A percentile compares a stretch with the other conserved stretches of the same genome.
These are phyloP conservation scores for Cephus rjabovi DNA, from an alignment of 2,888 invertebrate genomes.

Conservation along the genomic window DNA sequence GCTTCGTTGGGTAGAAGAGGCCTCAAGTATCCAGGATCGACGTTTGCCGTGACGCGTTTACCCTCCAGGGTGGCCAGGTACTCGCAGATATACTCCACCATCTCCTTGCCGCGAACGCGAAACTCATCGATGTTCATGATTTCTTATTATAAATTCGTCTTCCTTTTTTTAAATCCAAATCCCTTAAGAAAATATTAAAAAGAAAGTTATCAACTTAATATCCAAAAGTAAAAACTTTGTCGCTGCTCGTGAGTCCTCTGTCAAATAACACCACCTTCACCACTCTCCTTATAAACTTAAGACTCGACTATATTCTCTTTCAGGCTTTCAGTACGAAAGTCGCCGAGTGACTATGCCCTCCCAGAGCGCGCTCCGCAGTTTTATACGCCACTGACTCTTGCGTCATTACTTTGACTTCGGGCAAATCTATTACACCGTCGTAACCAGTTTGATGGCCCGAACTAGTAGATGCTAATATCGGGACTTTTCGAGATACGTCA, in stretches of 20 bases:
- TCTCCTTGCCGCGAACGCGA: conserved; percentile 87
- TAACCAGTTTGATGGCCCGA: not conserved
- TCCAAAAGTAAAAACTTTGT: not conserved
- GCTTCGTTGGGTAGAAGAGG: conserved; percentile 83
- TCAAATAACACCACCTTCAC: not conserved
- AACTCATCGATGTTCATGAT: conserved; percentile 92
- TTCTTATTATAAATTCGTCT: not conserved
- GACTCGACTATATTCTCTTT: not conserved
- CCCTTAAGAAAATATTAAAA: not conserved
- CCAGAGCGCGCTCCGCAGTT: conserved; percentile 8
- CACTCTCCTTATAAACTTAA: not conserved
- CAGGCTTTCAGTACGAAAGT: not conserved
- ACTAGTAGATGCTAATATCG: not conserved
- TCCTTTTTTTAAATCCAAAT: not conserved
- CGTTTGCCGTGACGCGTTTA: conserved; percentile 87
- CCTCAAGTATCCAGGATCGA: conserved; percentile 91
- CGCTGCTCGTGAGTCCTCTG: not conserved
- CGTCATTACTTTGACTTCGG: not conserved
- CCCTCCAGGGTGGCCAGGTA: conserved; percentile 85
- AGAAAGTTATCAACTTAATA: not conserved
- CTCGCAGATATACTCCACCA: conserved; percentile 95
- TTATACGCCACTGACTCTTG: conserved; percentile 9
- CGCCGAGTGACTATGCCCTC: conserved; percentile 12
- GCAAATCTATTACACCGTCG: not conserved
- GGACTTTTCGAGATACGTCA: not conserved